phyloP scores from a whole-genome alignment of 2,888 invertebrate genomes.

The Asteroscopus sphinx region DNA sequence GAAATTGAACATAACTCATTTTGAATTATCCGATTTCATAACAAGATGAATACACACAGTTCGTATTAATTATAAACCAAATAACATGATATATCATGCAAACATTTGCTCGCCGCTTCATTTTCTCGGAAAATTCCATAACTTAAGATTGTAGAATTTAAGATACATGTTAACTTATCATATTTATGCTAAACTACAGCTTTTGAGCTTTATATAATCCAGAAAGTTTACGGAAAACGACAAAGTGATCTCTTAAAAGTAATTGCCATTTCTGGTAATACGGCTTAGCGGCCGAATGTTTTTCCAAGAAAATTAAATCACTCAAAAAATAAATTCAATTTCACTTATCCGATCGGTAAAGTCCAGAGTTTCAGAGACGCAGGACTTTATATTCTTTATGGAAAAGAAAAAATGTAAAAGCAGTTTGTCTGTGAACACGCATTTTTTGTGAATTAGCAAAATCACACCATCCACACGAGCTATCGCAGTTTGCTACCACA shows the following conservation, averaged over 20 bases:
- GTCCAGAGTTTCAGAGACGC: constrained; percentile 5
- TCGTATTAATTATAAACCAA: constrained; percentile 50
- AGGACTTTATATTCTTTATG: constrained; percentile 9
- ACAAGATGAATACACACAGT: constrained; percentile 52
- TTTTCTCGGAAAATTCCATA: constrained; percentile 19
- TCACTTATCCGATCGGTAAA: constrained; percentile 44
- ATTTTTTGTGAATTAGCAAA: constrained; percentile 1
- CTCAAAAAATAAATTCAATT: constrained; percentile 45
- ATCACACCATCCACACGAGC: not conserved
- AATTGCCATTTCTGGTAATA: constrained; percentile 52
- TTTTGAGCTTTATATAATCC: constrained; percentile 20
- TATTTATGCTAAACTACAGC: constrained; percentile 24
- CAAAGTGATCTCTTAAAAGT: constrained; percentile 45
- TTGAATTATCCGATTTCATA: constrained; percentile 58
- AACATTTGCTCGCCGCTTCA: constrained; percentile 40
- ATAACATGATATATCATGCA: constrained; percentile 32
- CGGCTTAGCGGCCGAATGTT: constrained; percentile 46
- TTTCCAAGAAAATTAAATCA: constrained; percentile 47
- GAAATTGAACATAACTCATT: constrained; percentile 67
- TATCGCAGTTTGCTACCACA: not conserved
- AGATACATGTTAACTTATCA: constrained; percentile 15
- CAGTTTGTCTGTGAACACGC: not conserved
- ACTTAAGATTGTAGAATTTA: constrained; percentile 9
- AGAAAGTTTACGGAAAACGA: constrained; percentile 23
- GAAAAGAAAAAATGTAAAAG: constrained; percentile 9